These are phyloP conservation scores for Lathamus discolor DNA, from an alignment of 2,113 vertebrate species.

Conservation along the genomic window DNA sequence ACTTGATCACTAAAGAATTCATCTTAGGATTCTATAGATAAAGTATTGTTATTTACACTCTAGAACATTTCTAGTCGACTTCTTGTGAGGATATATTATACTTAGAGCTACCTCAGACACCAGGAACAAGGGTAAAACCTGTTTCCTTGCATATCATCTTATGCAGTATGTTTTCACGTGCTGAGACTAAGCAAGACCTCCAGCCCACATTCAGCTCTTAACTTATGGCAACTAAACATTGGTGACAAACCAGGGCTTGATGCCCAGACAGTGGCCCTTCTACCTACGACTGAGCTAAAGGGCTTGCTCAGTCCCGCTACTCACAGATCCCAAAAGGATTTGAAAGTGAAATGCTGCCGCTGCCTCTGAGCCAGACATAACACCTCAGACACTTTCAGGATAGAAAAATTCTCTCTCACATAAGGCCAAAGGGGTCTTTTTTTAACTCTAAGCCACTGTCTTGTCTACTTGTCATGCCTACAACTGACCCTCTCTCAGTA, in stretches of 20 bases:
- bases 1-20: neutral
- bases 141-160: neutral
- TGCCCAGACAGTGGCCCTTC: fast-evolving
- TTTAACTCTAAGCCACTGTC: neutral
- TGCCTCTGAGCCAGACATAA: neutral
- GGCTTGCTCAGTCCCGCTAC: neutral
- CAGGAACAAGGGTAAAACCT: neutral
- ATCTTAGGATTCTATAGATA: neutral
- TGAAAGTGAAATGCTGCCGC: neutral
- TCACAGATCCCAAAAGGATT: neutral
- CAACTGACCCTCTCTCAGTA: neutral
- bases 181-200: neutral
- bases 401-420: neutral
- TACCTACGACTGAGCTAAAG: neutral
- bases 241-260: neutral
- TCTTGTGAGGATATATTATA: fast-evolving
- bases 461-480: neutral
- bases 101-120: neutral
- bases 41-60: neutral
- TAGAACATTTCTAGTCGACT: neutral
- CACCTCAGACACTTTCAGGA: neutral
- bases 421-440: neutral
- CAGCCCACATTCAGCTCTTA: fast-evolving
- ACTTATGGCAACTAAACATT: neutral
- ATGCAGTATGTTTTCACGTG: fast-evolving